These are phyloP conservation scores for Drosophila saltans DNA, from an alignment of 1,140 invertebrate species.

Conservation along the genomic window DNA sequence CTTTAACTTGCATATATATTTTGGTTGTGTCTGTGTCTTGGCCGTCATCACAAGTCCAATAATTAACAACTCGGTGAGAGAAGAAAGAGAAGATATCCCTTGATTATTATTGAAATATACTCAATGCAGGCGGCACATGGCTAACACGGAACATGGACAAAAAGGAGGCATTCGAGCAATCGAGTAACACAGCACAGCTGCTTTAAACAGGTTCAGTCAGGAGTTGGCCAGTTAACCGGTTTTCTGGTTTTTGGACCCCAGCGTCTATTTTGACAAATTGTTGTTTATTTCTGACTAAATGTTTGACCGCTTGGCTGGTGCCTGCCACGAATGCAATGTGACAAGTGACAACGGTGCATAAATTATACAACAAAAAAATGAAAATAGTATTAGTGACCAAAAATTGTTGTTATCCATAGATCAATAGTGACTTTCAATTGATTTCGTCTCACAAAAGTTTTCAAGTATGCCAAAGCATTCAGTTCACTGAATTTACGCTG, in stretches of 20 bases:
- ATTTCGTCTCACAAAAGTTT: not conserved
- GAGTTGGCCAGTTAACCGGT: constrained; percentile 37
- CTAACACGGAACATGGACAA: not conserved
- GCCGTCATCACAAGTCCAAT: constrained; percentile 49
- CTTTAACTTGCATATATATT: constrained; percentile 43
- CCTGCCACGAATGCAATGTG: constrained; percentile 44
- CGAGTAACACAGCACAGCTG: constrained; percentile 45
- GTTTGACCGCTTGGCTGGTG: constrained; percentile 47
- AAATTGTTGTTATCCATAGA: not conserved
- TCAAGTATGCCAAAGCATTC: too few relatives aligned
- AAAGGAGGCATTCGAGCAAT: not conserved
- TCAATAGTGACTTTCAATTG: constrained; percentile 1
- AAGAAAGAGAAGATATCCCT: constrained; percentile 48
- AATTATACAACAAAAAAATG: constrained; percentile 25
- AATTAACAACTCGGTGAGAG: constrained; percentile 64
- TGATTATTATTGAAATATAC: constrained; percentile 67
- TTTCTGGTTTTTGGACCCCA: constrained; percentile 34
- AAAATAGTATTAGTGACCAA: constrained; percentile 24
- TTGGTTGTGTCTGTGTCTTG: constrained; percentile 37
- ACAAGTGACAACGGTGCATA: constrained; percentile 59
- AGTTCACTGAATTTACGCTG: too few relatives aligned
- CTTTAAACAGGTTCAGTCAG: constrained; percentile 62
- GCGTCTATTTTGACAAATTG: constrained; percentile 67
- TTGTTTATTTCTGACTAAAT: constrained; percentile 71
- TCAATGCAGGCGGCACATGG: constrained; percentile 9